Evolutionary conservation across 2,888 invertebrate genomes (phyloP), one percentile per base, ranked within the genome.

Genomic region (Clepsis dumicolana): DNA sequence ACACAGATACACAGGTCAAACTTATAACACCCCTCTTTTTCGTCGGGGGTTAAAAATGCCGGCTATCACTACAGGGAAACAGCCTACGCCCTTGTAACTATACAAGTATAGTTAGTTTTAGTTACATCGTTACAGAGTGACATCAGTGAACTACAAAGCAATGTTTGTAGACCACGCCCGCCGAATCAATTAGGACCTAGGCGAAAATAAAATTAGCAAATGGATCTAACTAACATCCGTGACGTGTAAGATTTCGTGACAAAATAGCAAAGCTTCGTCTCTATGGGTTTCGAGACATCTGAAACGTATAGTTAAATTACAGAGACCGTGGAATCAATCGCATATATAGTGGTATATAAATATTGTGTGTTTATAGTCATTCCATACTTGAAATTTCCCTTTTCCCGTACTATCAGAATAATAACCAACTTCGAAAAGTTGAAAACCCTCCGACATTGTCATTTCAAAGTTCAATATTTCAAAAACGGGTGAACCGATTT

Each of bases 151-250:
- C 24, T 44, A 53, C 38, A 25, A 35, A 32, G 8, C 56, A 21
- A 44, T 44, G 54, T 54, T 29, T 48, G 18, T 16, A 12, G 56
- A 53, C 65, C 61, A 48, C 66, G 48, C 66, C 66, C 61, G 48
- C 65, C 52, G 21, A 52, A 61, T 66, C 66, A 66, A 61, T 66
- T 66, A 66, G 66, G 44, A 54, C 24, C 8, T 44, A 54, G 16
- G 12, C 24, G 60, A 61, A 44, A 41, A 59, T n/a, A 21, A 44
- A 35, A 60, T 44, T 60, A 44, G 10, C 65, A 24, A 32, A 32
- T n/a, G 29, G 21, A 44, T 35, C 29, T 21, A 52, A 59, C 27
- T 18, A 38, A 48, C 21, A 27, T 48, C 27, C 2, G 24, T 60
- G 44, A 44, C 41, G 41, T 41, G 27, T 18, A 1, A 48, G 21